A percentile compares a stretch with the other conserved stretches of the same genome.
Conservation (phyloP, 2,113 vertebrate genomes). For the Peucedramus taeniatus region DNA sequence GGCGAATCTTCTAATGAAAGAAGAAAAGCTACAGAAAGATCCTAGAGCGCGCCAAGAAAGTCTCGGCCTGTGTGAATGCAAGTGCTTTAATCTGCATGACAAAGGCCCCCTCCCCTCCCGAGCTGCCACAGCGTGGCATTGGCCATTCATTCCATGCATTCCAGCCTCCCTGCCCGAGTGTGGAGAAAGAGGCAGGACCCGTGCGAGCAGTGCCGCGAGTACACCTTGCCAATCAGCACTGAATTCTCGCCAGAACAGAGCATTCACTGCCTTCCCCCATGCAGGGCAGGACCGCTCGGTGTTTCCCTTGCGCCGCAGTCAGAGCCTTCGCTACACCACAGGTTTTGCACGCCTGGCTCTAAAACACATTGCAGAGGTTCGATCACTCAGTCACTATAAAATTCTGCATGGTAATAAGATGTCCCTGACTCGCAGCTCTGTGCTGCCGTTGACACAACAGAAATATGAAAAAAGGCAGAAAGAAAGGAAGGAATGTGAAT, state of each 20-base stretch:
- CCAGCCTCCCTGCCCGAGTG: not conserved
- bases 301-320: not conserved
- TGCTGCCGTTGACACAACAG: not conserved
- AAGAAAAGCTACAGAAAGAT: not conserved
- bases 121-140: not conserved
- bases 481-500: not conserved
- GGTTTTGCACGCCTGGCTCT: not conserved
- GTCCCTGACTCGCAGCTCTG: not conserved
- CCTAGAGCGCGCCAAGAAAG: not conserved
- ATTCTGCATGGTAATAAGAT: not conserved
- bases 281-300: not conserved
- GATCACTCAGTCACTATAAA: not conserved
- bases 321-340: not conserved
- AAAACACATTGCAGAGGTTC: not conserved
- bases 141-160: not conserved
- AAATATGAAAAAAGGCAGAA: not conserved
- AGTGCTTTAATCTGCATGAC: not conserved
- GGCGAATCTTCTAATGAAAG: not conserved
- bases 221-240: accelerated
- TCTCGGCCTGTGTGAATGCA: not conserved
- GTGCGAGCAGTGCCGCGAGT: accelerated
- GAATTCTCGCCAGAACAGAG: not conserved
- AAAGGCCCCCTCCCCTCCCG: not conserved
- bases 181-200: not conserved
- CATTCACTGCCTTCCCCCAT: not conserved